A percentile compares a stretch with the other conserved stretches of the same genome.
Conservation (phyloP, 2,888 invertebrate species). For the Hanleya hanleyi region DNA sequence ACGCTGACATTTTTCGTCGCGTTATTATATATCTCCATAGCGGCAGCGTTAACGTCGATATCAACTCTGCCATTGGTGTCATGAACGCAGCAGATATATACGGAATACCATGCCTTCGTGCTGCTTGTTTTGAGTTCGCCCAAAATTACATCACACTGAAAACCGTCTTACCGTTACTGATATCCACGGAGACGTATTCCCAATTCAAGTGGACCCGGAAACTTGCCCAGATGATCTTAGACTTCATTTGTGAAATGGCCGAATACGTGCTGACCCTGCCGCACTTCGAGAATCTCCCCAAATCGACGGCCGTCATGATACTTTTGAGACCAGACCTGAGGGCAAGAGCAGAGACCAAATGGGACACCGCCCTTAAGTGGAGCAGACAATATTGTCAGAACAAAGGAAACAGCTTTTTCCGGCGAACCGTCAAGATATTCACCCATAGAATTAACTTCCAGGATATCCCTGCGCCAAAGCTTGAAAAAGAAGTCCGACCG, state of each 20-base stretch:
- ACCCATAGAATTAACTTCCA: neutral
- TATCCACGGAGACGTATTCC: neutral
- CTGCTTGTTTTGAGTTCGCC: conserved; percentile 4
- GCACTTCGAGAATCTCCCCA: neutral
- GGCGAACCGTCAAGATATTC: neutral
- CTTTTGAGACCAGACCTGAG: neutral
- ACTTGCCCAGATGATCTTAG: neutral
- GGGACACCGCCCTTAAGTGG: neutral
- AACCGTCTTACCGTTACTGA: neutral
- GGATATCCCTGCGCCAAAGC: neutral
- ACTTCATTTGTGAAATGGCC: neutral
- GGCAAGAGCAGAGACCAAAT: neutral
- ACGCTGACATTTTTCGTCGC: neutral
- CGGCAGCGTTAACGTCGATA: neutral
- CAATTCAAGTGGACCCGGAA: neutral
- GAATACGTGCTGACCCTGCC: neutral
- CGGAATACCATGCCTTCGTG: neutral
- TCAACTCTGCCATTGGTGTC: neutral
- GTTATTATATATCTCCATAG: conserved; percentile 4
- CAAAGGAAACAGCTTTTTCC: neutral
- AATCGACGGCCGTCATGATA: neutral
- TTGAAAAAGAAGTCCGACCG: neutral
- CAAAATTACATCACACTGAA: neutral
- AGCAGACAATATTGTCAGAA: conserved; percentile 1
- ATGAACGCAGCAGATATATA: conserved; percentile 5